These are phyloP conservation scores for Melanostoma scalare DNA, from an alignment of 2,888 invertebrate genomes.

Conservation along the genomic window DNA sequence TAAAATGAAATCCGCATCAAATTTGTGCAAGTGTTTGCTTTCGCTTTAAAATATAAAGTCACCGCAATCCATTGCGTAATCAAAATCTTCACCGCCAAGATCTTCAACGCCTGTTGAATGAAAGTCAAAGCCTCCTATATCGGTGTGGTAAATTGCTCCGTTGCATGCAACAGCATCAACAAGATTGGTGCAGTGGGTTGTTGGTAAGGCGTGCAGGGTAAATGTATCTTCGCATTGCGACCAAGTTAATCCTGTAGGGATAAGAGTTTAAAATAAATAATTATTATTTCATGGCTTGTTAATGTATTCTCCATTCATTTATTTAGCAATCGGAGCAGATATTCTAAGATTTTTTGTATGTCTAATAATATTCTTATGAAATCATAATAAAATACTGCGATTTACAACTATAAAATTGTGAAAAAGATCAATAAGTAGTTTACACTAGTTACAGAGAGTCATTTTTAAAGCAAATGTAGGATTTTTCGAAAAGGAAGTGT, in stretches of 20 bases:
- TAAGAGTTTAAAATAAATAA: not conserved
- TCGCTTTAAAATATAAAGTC: slow-evolving; percentile 86
- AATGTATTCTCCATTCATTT: too few species aligned
- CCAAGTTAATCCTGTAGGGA: slow-evolving; percentile 84
- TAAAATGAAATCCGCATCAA: slow-evolving; percentile 36
- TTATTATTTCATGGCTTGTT: too few species aligned
- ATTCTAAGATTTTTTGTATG: too few species aligned
- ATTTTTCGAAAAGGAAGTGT: not conserved
- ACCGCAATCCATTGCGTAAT: slow-evolving; percentile 88
- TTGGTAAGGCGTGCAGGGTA: slow-evolving; percentile 86
- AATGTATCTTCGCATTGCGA: slow-evolving; percentile 87
- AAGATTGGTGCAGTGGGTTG: slow-evolving; percentile 86
- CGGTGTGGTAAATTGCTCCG: slow-evolving; percentile 85
- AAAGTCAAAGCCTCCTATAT: slow-evolving; percentile 85
- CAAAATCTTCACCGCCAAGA: slow-evolving; percentile 85
- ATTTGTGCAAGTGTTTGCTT: slow-evolving; percentile 16
- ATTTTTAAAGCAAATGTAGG: not conserved
- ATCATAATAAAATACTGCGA: too few species aligned
- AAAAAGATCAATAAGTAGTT: too few species aligned
- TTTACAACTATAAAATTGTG: too few species aligned
- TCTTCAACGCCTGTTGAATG: slow-evolving; percentile 82
- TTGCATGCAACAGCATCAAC: slow-evolving; percentile 83
- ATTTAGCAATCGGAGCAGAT: too few species aligned
- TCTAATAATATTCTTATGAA: too few species aligned
- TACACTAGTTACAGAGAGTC: too few species aligned